Evolutionary conservation across 2,797 vertebrate genomes (phyloP).

Genomic region (Thripadectes ignobilis): DNA sequence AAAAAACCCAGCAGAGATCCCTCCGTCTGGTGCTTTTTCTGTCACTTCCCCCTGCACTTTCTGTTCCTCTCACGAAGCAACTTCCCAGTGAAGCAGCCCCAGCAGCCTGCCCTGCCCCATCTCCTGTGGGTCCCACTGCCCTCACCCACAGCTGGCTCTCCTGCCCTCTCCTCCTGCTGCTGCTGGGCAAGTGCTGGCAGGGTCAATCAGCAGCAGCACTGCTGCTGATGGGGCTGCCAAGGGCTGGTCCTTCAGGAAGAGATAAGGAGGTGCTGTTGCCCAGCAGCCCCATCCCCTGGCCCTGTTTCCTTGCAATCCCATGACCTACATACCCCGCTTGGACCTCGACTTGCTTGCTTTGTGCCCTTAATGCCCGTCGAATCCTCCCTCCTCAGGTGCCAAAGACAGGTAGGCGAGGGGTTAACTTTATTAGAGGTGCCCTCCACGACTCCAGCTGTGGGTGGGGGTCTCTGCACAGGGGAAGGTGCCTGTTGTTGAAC

Average conservation of each 20-base stretch:
- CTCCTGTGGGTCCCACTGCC: fast-evolving
- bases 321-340: neutral
- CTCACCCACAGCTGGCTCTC: neutral
- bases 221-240: neutral
- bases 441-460: neutral
- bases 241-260: conserved; percentile 22
- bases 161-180: neutral
- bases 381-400: neutral
- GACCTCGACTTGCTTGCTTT: neutral
- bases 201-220: conserved; percentile 9
- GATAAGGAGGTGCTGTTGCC: neutral
- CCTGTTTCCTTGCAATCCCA: neutral
- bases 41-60: conserved; percentile 23
- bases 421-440: neutral
- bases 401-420: fast-evolving
- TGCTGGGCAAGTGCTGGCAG: neutral
- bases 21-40: neutral
- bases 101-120: neutral
- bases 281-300: neutral
- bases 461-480: neutral
- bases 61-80: neutral
- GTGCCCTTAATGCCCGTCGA: neutral
- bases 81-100: neutral
- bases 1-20: neutral
- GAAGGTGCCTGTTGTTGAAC: neutral